Percentiles rank a stretch among this genome's conserved stretches.
These are phyloP conservation scores for Antennarius striatus DNA, from an alignment of 2,113 vertebrate species.

Conservation along the genomic window DNA sequence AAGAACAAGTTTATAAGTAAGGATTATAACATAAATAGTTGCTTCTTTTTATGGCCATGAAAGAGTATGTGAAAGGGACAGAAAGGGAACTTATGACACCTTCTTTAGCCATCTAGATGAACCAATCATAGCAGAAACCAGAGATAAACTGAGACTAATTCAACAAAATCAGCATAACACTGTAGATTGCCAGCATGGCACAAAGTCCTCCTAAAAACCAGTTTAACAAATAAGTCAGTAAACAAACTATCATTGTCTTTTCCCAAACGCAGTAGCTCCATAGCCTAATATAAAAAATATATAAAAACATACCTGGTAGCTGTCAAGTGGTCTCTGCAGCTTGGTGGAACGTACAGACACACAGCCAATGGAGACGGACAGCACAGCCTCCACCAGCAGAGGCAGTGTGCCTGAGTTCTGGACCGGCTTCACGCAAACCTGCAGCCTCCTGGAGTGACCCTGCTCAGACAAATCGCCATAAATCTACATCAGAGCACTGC, in stretches of 20 bases:
- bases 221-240: background rate
- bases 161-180: conserved; percentile 29
- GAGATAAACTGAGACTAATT: conserved; percentile 22
- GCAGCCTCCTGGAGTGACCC: conserved; percentile 96
- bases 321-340: conserved; percentile 93
- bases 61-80: conserved; percentile 13
- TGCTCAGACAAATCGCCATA: conserved; percentile 57
- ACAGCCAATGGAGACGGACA: conserved; percentile 92
- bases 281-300: background rate
- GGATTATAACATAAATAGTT: background rate
- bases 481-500: conserved; percentile 15
- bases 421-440: conserved; percentile 90
- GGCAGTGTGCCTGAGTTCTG: conserved; percentile 94
- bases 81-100: conserved; percentile 17
- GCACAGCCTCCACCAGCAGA: conserved; percentile 91
- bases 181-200: conserved; percentile 14
- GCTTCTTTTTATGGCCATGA: conserved; percentile 16
- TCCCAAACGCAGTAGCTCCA: background rate
- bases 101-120: conserved; percentile 27
- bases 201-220: background rate
- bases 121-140: conserved; percentile 26
- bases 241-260: conserved; percentile 2
- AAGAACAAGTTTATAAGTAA: background rate
- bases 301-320: conserved; percentile 89
- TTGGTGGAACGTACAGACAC: conserved; percentile 92